phyloP scores from a whole-genome alignment of 2,113 vertebrate genomes.

The Campylomormyrus tamandua region DNA sequence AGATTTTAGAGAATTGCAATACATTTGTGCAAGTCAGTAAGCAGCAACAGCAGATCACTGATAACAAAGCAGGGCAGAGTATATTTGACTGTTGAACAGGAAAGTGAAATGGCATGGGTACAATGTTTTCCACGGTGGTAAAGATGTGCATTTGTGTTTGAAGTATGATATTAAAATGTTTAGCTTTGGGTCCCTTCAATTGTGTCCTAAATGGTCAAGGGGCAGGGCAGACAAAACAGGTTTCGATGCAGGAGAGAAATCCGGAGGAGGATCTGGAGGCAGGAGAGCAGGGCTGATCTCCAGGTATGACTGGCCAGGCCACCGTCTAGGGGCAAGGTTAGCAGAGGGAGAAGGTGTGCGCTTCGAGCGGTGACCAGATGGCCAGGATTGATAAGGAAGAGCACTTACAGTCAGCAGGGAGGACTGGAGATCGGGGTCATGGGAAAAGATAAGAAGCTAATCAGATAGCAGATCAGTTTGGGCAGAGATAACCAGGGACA shows the following conservation, averaged over 20 bases:
- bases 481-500: constrained; percentile 54
- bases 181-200: neutral
- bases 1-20: neutral
- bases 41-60: neutral
- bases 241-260: neutral
- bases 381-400: constrained; percentile 53
- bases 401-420: constrained; percentile 46
- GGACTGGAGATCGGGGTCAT: constrained; percentile 23
- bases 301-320: constrained; percentile 32
- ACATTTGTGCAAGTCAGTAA: neutral
- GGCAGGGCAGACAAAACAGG: neutral
- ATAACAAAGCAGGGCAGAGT: neutral
- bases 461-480: constrained; percentile 50
- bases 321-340: constrained; percentile 32
- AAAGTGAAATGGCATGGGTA: neutral
- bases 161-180: neutral
- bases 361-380: constrained; percentile 51
- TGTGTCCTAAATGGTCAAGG: neutral
- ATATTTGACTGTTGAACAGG: neutral
- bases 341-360: constrained; percentile 17
- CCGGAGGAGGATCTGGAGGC: neutral
- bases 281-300: neutral
- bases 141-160: neutral
- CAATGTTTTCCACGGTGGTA: neutral
- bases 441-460: constrained; percentile 56